A percentile compares a stretch with the other conserved stretches of the same genome.
Evolutionary conservation across 2,113 vertebrate genomes (phyloP).

Genomic region (Varanus salvator): DNA sequence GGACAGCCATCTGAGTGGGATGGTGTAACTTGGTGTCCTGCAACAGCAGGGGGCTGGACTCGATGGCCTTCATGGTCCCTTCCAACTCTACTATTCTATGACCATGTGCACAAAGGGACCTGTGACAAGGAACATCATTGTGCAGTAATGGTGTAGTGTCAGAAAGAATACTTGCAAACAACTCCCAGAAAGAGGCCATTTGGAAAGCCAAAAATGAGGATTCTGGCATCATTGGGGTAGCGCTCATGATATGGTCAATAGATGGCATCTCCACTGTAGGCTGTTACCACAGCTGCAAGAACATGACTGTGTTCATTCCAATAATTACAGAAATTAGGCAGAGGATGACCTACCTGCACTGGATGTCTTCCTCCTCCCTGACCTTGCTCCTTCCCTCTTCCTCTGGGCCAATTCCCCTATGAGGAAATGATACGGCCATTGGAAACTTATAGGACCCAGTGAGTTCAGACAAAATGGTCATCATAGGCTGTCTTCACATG

Average conservation of each 20-base stretch:
- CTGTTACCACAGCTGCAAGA: background rate
- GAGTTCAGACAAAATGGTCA: too few species aligned
- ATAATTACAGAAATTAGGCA: background rate
- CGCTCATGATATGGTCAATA: background rate
- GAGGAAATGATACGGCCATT: too few species aligned
- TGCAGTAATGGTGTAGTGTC: background rate
- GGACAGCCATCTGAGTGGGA: too few species aligned
- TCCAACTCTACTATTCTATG: too few species aligned
- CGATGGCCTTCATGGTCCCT: background rate
- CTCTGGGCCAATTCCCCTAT: too few species aligned
- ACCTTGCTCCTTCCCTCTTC: background rate
- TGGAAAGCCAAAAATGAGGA: background rate
- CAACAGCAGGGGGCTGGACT: too few species aligned
- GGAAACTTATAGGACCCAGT: too few species aligned
- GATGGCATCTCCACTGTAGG: background rate
- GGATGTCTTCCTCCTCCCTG: background rate
- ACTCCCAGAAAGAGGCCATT: background rate
- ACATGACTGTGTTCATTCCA: background rate
- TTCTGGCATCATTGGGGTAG: too few species aligned
- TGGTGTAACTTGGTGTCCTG: too few species aligned
- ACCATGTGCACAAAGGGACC: too few species aligned
- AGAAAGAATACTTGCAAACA: background rate
- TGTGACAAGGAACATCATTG: background rate
- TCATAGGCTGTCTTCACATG: too few species aligned
- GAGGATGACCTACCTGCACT: background rate